Base-by-base conservation (phyloP, 2,888 invertebrate species). In the Arrhopalites spinosus region DNA sequence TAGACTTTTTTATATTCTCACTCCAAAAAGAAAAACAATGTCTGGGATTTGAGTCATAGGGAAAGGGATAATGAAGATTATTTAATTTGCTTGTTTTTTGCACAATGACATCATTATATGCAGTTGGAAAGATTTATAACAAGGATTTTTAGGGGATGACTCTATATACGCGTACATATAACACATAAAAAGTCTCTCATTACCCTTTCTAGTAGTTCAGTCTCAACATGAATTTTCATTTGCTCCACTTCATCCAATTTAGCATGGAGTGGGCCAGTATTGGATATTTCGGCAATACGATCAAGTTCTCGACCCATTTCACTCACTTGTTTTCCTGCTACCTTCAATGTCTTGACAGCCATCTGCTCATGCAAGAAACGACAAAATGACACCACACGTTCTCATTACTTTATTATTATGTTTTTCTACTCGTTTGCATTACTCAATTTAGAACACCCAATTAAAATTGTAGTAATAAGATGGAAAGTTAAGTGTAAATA, bases 241-340 rank as follows among this genome's bases (percentile, higher is more conserved):
- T 93, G 92, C 86, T 96, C 96, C 20, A 93, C 93, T 84, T 93
- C 91, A 83, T 93, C 91, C 84, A 96, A 89, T 85, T 94, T 93
- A 76, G 92, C 91, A 76, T 93, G 93, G 81, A 96, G 88, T 85
- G 94, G 92, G 72, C 93, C 94, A 56, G 93, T 92, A 85, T 90
- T 93, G 45, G 95, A 94, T 2, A 93, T 91, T 84, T 92, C 91
- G 82, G 91, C 90, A 80, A 96, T 94, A 76, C 90, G 89, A 84
- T 94, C 94, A 84, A 96, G 88, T 86, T 95, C 95, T 85, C 93
- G 94, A 70, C 92, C 91, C 95, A 96, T 96, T 85, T 96, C 95
- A 83, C 92, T 92, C 84, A 95, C 87, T 85, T 94, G 92, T 86
- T 94, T 94, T 81, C 91, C 91, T 85, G 93, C 92, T 84, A 91